Percentiles rank a stretch among this genome's conserved stretches.
These are phyloP conservation scores for Lagopus muta DNA, from an alignment of 2,113 vertebrate genomes.

Conservation along the genomic window DNA sequence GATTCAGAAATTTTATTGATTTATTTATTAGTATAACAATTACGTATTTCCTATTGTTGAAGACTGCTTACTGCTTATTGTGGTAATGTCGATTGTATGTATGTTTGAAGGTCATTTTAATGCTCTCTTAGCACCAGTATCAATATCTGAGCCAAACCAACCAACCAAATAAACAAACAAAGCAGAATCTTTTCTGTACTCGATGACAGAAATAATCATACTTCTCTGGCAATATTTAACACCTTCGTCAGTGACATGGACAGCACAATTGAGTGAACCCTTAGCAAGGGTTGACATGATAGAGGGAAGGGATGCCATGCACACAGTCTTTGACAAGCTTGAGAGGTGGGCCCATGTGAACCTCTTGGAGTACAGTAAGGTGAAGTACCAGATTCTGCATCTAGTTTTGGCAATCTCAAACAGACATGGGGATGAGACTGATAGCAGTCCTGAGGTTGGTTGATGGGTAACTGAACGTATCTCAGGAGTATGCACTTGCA, in stretches of 20 bases:
- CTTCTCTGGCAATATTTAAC: background rate
- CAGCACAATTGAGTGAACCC: background rate
- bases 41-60: background rate
- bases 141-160: too few species aligned
- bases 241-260: background rate
- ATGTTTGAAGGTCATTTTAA: too few species aligned
- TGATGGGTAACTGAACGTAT: background rate
- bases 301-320: background rate
- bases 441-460: background rate
- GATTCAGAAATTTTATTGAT: background rate
- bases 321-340: background rate
- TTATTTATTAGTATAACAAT: too few species aligned
- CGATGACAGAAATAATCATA: background rate
- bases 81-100: too few species aligned
- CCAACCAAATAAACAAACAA: too few species aligned
- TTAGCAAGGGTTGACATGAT: background rate
- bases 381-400: background rate
- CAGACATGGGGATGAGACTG: background rate
- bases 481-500: background rate
- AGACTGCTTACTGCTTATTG: background rate
- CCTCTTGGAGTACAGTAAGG: background rate
- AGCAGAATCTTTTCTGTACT: background rate
- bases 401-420: background rate
- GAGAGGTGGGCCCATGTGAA: background rate
- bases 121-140: too few species aligned